Evolutionary conservation across 2,888 invertebrate species (phyloP).

Genomic region (Phymatocera aterrima): DNA sequence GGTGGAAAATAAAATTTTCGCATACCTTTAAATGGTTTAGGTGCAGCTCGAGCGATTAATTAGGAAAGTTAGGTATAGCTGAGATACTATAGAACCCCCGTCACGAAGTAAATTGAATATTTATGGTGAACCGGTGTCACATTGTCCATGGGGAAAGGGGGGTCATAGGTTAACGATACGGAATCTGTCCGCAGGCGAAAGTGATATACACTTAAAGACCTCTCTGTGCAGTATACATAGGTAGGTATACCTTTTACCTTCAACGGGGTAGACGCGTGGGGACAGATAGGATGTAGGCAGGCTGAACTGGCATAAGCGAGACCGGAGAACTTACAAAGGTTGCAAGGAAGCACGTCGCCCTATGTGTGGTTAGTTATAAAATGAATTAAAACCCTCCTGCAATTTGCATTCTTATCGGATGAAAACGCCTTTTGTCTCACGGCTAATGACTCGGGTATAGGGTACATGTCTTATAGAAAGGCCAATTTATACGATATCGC

Average conservation of each 20-base stretch:
- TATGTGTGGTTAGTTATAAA: not conserved
- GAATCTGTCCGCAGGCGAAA: slow-evolving; percentile 62
- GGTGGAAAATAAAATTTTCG: too few species aligned
- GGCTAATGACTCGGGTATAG: not conserved
- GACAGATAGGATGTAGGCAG: too few species aligned
- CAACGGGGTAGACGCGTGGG: not conserved
- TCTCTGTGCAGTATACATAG: too few species aligned
- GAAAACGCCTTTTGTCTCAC: not conserved
- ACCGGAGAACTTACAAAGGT: slow-evolving; percentile 17
- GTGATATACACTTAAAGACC: slow-evolving; percentile 53
- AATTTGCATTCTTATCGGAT: slow-evolving; percentile 1
- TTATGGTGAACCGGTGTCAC: slow-evolving; percentile 61
- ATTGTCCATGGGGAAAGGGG: slow-evolving; percentile 60
- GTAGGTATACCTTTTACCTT: not conserved
- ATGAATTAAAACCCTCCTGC: not conserved
- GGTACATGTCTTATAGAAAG: too few species aligned
- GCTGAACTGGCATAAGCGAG: too few species aligned
- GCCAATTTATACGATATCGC: not conserved
- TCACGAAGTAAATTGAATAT: slow-evolving; percentile 66
- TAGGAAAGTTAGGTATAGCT: slow-evolving; percentile 54
- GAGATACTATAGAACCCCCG: slow-evolving; percentile 58
- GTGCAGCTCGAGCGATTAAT: slow-evolving; percentile 55
- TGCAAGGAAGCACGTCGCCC: slow-evolving; percentile 11
- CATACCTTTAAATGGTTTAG: not conserved
- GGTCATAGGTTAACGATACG: slow-evolving; percentile 65